Base-by-base conservation (phyloP, 2,797 vertebrate species). In the Cyprinodon diabolis region DNA sequence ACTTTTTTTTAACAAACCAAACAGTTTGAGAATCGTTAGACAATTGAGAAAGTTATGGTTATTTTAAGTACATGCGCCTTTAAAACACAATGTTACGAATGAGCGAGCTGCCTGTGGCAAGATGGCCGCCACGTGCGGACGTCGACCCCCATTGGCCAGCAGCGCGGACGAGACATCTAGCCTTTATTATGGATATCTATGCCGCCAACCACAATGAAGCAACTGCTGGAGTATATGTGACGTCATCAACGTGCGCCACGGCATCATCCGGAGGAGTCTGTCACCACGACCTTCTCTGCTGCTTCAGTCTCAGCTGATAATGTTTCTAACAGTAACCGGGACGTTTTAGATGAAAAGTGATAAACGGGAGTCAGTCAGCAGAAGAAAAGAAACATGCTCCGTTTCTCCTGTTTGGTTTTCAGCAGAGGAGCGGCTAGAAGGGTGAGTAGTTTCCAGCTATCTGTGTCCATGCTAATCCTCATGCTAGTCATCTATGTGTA, bases 241-340 rank as follows among this genome's bases (percentile, higher is more conserved):
- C 78, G 89, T 86, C 86, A 89, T 86, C 82, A 75, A 17, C 0
- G 14, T 6, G 89, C 86, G 88, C 49, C 91, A 35, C 13, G 5
- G 0, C 1, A 11, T 47, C 1, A 0, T 49, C 68, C 25, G 15
- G 23, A 37, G 21, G 12, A 25, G 12, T 5, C 1, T 62, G 58
- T 40, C 37, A 2, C 23, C 68, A 0, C 86, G 89, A 91, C 91
- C 90, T 91, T 90, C 56, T 69, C 14, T 0, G 56, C 19, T 3
- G 13, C 0, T 0, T 2, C 3, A 0, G 0, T 0, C 1, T 60
- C 4, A 0, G 14, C 1, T 23, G 11, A 55, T 5, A 6, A 75
- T 81, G 67, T 66, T 30, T 7, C 1, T 67, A 19, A 4, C 12
- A 12, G 1, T 9, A 25, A 14, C 45, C 71, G 5, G 40, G 4